Conservation (phyloP, 2,113 vertebrate genomes). For the Melanerpes formicivorus region DNA sequence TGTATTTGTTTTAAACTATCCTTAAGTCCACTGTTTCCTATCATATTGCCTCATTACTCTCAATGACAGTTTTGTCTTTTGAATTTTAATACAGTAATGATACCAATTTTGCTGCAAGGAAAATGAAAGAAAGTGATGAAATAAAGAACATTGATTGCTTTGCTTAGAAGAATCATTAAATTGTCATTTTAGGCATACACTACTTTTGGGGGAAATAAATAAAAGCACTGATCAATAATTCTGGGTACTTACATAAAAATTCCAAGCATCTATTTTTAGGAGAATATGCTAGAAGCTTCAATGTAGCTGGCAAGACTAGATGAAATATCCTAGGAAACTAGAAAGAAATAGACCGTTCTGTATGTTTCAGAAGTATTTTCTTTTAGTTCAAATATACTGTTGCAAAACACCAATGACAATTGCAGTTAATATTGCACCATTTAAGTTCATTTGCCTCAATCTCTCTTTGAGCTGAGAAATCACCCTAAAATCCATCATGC, state of each 20-base stretch:
- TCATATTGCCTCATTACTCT: neutral
- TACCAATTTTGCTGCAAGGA: neutral
- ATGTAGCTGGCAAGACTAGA: neutral
- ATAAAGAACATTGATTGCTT: neutral
- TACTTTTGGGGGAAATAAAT: neutral
- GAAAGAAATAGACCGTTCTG: neutral
- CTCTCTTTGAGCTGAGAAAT: neutral
- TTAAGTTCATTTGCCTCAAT: neutral
- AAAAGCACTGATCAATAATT: neutral
- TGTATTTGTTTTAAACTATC: neutral
- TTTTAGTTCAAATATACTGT: neutral
- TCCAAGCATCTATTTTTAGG: neutral
- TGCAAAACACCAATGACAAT: neutral
- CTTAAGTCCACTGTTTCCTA: neutral
- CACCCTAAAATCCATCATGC: neutral
- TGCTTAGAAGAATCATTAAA: neutral
- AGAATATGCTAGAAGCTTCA: neutral
- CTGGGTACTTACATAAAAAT: neutral
- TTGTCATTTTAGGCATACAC: neutral
- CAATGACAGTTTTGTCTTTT: neutral
- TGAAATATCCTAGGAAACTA: neutral
- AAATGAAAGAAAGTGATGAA: neutral
- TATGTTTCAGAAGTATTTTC: neutral
- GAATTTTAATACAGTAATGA: neutral
- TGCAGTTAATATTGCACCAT: neutral